Base-by-base conservation (phyloP, 2,888 invertebrate genomes). In the Caenorhabditis sp. region DNA sequence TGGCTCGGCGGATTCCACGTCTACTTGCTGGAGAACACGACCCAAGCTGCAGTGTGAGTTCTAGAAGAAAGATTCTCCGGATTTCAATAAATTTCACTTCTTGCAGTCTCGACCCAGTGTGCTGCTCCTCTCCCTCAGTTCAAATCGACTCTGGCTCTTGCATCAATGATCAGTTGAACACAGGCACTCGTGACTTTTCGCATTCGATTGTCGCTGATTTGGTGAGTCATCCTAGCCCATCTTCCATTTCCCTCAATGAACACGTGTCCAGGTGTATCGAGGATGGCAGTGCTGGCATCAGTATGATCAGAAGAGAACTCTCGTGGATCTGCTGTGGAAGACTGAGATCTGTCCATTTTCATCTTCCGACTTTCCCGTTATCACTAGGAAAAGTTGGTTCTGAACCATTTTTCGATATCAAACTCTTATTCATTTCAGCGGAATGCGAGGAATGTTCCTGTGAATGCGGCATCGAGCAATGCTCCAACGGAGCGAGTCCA, bases 201-300 rank as follows among this genome's bases (percentile, higher is more conserved):
- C 88, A 88, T 37, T 88, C 88, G 0, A 77, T 88, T 35, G 88
- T 88, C 28, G 51, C 85, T 1, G 88, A 88, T 69, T 77, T 88
- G 69, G 82, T 87, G 37, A 60, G 71, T 40, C 9, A 50, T 35
- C n/a, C n/a, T n/a, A n/a, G n/a, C n/a, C n/a, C n/a, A n/a, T 20
- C 9, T 24, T n/a, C 28, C 40, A 13, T 40, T 40, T 40, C 32
- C 32, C 9, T 6, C 40, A 2, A 40, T 13, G 40, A 40, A 40
- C 40, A 64, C 32, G 1, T 18, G 8, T 28, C 18, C 35, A 83
- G 85, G 26, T 72, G 9, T 86, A 87, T 69, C 80, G 89, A 13
- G 90, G 90, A 40, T 71, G 90, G 60, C 89, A 91, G 55, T 91
- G 91, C 62, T 91, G 90, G 89, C 91, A 91, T 80, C 91, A 91